A percentile compares a stretch with the other conserved stretches of the same genome.
Conservation (phyloP, 2,797 vertebrate genomes). For the Notamacropus eugenii region DNA sequence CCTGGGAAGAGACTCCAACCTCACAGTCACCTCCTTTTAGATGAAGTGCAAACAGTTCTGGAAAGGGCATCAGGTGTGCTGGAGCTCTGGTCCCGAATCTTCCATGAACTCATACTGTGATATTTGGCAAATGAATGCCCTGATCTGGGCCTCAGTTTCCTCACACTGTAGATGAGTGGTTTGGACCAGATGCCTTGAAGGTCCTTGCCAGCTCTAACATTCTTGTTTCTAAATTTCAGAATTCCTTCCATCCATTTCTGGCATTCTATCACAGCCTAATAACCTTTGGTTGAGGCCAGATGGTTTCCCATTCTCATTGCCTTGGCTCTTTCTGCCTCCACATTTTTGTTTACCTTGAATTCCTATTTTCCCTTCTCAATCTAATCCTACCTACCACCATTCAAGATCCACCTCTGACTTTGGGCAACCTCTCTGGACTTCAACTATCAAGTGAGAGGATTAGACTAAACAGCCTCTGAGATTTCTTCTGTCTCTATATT, state of each 20-base stretch:
- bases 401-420: not conserved
- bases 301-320: not conserved
- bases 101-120: not conserved
- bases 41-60: not conserved
- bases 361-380: not conserved
- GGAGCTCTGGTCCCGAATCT: not conserved
- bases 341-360: not conserved
- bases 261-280: not conserved
- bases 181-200: too few species aligned
- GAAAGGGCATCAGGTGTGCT: not conserved
- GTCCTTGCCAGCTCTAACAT: not conserved
- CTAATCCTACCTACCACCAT: not conserved
- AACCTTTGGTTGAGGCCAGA: not conserved
- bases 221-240: not conserved
- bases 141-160: not conserved
- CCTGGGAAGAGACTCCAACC: not conserved
- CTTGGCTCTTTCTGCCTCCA: not conserved
- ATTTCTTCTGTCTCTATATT: not conserved
- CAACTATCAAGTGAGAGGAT: not conserved
- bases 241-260: not conserved
- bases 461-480: not conserved
- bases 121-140: not conserved
- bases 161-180: not conserved
- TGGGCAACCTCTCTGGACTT: not conserved
- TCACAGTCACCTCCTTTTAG: not conserved